These are phyloP conservation scores for Ostrea edulis DNA, from an alignment of 1,140 invertebrate species.

Conservation along the genomic window DNA sequence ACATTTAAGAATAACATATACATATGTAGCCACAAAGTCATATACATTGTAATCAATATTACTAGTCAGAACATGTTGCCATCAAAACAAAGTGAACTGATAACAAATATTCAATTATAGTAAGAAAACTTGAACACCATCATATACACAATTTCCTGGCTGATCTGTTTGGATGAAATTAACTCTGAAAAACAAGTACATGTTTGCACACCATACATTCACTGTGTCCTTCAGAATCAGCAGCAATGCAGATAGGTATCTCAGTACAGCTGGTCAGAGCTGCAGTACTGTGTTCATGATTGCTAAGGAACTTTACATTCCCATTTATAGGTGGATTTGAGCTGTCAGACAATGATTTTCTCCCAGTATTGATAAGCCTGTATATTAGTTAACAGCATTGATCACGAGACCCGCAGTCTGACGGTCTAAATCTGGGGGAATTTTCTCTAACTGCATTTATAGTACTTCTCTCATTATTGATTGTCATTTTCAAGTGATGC, in stretches of 20 bases:
- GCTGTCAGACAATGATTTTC: slow-evolving; percentile 17
- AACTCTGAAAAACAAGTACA: neutral
- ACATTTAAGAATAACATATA: neutral
- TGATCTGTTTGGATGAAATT: neutral
- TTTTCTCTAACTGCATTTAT: neutral
- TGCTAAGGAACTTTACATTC: neutral
- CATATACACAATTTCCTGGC: neutral
- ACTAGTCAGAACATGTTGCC: neutral
- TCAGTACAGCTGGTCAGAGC: neutral
- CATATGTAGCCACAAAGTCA: neutral
- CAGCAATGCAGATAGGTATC: neutral
- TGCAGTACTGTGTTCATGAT: neutral
- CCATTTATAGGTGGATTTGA: slow-evolving; percentile 5
- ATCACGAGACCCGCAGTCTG: neutral
- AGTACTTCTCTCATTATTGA: neutral
- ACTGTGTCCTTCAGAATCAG: neutral
- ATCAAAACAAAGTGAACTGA: neutral
- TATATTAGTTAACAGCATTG: slow-evolving; percentile 29
- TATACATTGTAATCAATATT: neutral
- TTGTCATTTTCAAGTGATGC: slow-evolving; percentile 1
- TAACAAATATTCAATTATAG: neutral
- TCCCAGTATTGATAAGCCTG: neutral
- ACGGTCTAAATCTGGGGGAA: neutral
- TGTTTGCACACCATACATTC: neutral
- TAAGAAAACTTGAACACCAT: neutral